Evolutionary conservation across 1,140 invertebrate genomes (phyloP), one percentile per base, ranked within the genome.

Genomic region (Pissodes strobi): DNA sequence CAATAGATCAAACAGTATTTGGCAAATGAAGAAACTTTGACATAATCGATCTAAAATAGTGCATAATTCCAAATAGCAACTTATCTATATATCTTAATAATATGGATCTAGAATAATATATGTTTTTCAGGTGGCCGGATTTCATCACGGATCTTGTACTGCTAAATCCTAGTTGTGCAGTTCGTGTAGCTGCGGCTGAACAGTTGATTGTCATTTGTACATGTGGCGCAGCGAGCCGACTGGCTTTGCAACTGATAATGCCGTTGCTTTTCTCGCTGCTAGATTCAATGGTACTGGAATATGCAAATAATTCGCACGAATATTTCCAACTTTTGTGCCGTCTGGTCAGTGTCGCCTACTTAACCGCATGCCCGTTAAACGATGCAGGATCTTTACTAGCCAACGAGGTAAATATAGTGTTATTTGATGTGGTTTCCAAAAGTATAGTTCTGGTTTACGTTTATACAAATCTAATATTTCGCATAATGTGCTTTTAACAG

Each of bases 81-180:
- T 2, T n/a, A n/a, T n/a, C n/a, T n/a, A n/a, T n/a, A 18, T 45
- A 4, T 45, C 41, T 19, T 19, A 13, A 41, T 8, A 41, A 41
- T 41, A 5, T 19, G 2, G n/a, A n/a, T n/a, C n/a, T n/a, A n/a
- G n/a, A n/a, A n/a, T n/a, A n/a, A n/a, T n/a, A n/a, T 21, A 2
- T 22, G 3, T 21, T 57, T 46, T 61, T 49, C 15, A 57, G 89
- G 79, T 91, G 93, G 91, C 88, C 93, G 66, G 90, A 93, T 89
- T 95, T 96, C 74, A 88, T 96, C 13, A 89, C 95, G 64, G 94
- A 95, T 77, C 82, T 96, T 64, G 87, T 98, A 60, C 83, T 98
- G 22, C 84, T 94, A 45, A 90, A 89, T 75, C 86, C 86, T 10
- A 86, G 85, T 61, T 84, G 88, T 18, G 81, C 85, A 15, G 84